These are phyloP conservation scores for Zoanthus solanderi DNA, from an alignment of 92 coral and sea anemone genomes.

Conservation along the genomic window DNA sequence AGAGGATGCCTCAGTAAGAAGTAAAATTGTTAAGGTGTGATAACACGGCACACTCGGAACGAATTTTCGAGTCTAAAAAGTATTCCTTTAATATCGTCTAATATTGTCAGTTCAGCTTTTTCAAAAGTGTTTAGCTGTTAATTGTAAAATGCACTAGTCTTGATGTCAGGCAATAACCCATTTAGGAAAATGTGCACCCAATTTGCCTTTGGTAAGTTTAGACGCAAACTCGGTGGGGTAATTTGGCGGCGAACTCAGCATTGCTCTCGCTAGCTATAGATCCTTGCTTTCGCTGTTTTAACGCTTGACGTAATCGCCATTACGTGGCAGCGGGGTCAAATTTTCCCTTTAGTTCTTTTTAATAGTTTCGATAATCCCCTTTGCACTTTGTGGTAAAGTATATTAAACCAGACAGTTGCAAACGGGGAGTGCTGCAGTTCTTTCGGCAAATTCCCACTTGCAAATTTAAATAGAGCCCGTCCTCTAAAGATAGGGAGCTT, in stretches of 20 bases:
- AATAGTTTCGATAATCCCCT: slow-evolving; percentile 12
- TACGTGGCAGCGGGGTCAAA: slow-evolving; percentile 40
- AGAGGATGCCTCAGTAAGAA: background rate
- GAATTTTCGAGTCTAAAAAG: background rate
- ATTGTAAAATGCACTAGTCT: slow-evolving; percentile 23
- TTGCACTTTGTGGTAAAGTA: background rate
- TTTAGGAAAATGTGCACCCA: slow-evolving; percentile 39
- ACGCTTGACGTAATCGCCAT: slow-evolving; percentile 35
- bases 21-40: background rate
- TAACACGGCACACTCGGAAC: background rate
- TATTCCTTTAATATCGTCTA: background rate
- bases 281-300: slow-evolving; percentile 40
- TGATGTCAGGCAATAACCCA: slow-evolving; percentile 21
- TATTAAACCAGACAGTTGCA: slow-evolving; percentile 40
- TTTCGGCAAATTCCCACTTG: too few species aligned
- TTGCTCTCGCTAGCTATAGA: slow-evolving; percentile 2
- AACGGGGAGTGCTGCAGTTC: too few species aligned
- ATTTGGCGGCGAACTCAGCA: slow-evolving; percentile 7
- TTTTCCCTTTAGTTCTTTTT: background rate
- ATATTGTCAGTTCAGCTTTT: slow-evolving; percentile 17
- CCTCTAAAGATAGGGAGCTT: too few species aligned
- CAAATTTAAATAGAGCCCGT: too few species aligned
- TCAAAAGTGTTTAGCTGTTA: slow-evolving; percentile 40
- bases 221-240: background rate
- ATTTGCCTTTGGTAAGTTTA: slow-evolving; percentile 33